Evolutionary conservation across 2,888 invertebrate species (phyloP), one percentile per base, ranked within the genome.

Genomic region (Cephus spinipes): DNA sequence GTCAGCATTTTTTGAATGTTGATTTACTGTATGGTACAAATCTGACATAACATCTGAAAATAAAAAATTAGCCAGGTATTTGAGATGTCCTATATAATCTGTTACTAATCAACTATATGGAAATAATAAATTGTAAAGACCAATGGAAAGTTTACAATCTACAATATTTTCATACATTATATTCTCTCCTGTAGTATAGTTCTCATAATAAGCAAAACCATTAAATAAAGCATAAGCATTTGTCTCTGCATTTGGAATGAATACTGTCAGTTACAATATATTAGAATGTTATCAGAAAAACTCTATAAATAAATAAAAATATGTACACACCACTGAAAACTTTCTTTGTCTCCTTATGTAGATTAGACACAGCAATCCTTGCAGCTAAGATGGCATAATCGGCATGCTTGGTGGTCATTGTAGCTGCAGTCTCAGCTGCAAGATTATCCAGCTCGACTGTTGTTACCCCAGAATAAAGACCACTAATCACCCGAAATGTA

Each of bases 371-470:
- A 11, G 98, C 99, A 88, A 99, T 96, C 84, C 99, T 94, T 4
- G 97, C 97, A 77, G 97, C 97, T 76, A 97, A 92, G 79, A 96
- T 93, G 9, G 97, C 99, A 93, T 99, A 99, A 92, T 99, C 99
- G 0, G 99, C 98, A 92, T 99, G 99, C 88, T 96, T 96, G 4
- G 98, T 98, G 0, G 99, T 99, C 96, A 99, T 97, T 40, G 97
- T 97, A 15, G 99, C 99, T n/a, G 99, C 98, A 69, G 97, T 99
- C 92, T 99, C 99, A 0, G 99, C 99, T 73, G 99, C 99, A 82
- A 99, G 93, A 91, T 98, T 99, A 92, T 99, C 99, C 85, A 99
- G 92, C 91, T 99, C 98, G 31, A 98, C 96, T 0, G 99, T 99
- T 11, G 98, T 98, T 1, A 99, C 99, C 23, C 99, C 99, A 80